phyloP scores from a whole-genome alignment of 2,113 vertebrate species.

The Labeo catla region DNA sequence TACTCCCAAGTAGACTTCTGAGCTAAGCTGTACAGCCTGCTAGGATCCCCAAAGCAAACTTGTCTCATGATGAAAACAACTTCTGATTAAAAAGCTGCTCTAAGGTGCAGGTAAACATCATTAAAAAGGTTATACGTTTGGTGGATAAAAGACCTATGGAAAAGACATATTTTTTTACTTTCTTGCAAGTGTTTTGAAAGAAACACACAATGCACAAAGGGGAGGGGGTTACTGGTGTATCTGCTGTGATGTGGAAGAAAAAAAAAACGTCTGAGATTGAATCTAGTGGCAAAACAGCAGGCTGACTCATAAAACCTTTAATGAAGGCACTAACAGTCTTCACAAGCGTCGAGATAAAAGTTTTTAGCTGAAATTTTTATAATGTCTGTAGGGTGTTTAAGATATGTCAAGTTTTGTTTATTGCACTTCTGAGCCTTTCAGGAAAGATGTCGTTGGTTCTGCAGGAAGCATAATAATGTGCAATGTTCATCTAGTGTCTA shows the following conservation, averaged over 20 bases:
- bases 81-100: not conserved
- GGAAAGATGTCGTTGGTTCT: not conserved
- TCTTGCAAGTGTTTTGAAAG: slow-evolving; percentile 3
- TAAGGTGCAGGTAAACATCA: not conserved
- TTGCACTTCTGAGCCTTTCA: slow-evolving; percentile 15
- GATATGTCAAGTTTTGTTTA: slow-evolving; percentile 33
- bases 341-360: not conserved
- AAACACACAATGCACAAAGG: not conserved
- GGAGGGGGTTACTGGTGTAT: not conserved
- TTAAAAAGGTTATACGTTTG: not conserved
- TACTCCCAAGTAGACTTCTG: not conserved
- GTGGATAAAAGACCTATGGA: not conserved
- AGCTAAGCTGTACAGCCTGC: not conserved
- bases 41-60: not conserved
- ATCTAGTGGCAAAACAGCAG: slow-evolving; percentile 16
- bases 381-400: slow-evolving; percentile 14
- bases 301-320: slow-evolving; percentile 9
- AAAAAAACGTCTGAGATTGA: not conserved
- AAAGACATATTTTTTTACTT: slow-evolving; percentile 15
- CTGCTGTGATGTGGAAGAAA: not conserved
- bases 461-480: not conserved
- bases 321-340: slow-evolving; percentile 3
- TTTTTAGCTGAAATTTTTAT: slow-evolving; percentile 25
- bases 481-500: slow-evolving; percentile 5
- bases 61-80: not conserved